phyloP scores from a whole-genome alignment of 2,113 vertebrate species.

The Limnothrissa miodon region DNA sequence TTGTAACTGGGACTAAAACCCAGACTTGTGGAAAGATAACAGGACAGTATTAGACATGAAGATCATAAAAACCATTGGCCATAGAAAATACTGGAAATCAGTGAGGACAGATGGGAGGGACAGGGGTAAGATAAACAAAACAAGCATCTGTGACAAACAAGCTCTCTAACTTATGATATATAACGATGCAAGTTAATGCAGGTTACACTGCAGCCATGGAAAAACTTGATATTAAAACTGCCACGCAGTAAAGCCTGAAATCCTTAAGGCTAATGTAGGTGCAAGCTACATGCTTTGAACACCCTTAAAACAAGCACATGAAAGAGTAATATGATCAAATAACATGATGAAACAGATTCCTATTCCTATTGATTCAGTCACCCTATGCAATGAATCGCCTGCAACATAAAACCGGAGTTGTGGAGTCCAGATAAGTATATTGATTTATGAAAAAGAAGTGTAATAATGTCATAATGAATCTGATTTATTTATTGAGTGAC shows the following conservation, averaged over 20 bases:
- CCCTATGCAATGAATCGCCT: background rate
- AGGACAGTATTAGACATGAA: background rate
- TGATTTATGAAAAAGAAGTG: background rate
- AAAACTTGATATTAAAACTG: too few relatives aligned
- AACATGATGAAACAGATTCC: background rate
- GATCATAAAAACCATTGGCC: background rate
- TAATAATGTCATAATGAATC: constrained; percentile 7
- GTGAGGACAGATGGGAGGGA: background rate
- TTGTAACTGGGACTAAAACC: too few relatives aligned
- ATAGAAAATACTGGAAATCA: too few relatives aligned
- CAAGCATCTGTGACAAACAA: background rate
- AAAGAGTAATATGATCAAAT: background rate
- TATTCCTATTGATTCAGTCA: background rate
- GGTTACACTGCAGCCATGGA: too few relatives aligned
- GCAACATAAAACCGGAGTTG: background rate
- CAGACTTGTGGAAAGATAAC: too few relatives aligned
- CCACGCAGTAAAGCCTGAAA: too few relatives aligned
- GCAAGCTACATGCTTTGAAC: too few relatives aligned
- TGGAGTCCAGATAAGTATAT: background rate
- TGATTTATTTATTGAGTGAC: background rate
- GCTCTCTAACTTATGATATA: background rate
- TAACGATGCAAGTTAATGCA: background rate
- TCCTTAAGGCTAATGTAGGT: too few relatives aligned
- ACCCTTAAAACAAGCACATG: background rate
- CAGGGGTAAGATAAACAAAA: background rate